These are phyloP conservation scores for Calliopum simillimum DNA, from an alignment of 2,888 invertebrate species.

Conservation along the genomic window DNA sequence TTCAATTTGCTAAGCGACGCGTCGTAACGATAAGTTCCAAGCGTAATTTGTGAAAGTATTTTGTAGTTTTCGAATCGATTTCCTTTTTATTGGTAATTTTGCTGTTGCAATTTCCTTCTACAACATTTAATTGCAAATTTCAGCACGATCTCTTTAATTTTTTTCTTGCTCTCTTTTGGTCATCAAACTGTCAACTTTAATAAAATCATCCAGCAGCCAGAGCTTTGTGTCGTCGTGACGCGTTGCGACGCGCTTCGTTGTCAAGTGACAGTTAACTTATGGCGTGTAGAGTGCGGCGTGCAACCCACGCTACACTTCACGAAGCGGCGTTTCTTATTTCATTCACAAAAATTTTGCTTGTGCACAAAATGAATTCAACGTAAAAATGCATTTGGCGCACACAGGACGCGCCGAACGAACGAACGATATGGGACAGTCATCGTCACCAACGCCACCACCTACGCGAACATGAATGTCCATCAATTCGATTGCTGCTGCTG, in stretches of 20 bases:
- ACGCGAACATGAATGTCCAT: slow-evolving; percentile 4
- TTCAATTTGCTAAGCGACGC: no score
- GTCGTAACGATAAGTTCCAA: no score
- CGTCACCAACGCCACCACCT: neutral
- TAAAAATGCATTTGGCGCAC: slow-evolving; percentile 9
- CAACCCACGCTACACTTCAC: neutral
- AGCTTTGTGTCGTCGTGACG: neutral
- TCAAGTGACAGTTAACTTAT: neutral
- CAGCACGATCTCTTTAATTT: neutral
- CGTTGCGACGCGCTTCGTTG: neutral
- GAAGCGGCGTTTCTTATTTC: slow-evolving; percentile 13
- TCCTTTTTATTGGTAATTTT: neutral
- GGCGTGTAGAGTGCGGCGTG: neutral
- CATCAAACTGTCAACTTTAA: neutral
- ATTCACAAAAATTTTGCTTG: slow-evolving; percentile 11
- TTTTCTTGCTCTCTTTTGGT: no score
- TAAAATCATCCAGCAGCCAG: slow-evolving; percentile 6
- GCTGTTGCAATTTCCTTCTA: neutral
- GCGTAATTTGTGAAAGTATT: no score
- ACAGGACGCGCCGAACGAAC: slow-evolving; percentile 9
- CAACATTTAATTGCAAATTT: neutral
- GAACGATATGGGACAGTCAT: neutral
- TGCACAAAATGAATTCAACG: neutral
- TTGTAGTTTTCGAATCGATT: no score
- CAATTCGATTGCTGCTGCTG: slow-evolving; percentile 2